Evolutionary conservation across 2,888 invertebrate genomes (phyloP).

Genomic region (Beris chalybata): DNA sequence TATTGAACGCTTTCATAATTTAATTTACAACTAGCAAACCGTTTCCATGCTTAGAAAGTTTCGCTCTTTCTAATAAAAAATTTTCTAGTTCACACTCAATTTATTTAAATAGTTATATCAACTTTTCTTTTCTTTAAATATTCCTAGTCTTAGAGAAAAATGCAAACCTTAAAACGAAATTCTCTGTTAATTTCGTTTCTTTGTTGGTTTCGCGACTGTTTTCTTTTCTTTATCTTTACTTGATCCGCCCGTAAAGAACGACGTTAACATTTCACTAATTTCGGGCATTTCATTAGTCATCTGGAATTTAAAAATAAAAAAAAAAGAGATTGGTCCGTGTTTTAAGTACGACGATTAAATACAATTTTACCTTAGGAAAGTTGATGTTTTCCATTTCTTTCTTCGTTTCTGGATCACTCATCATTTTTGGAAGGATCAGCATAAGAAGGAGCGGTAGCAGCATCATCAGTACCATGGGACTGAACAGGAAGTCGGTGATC

Average conservation of each 20-base stretch:
- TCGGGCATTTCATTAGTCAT: conserved; percentile 89
- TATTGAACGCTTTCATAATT: too few relatives aligned
- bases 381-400: conserved; percentile 92
- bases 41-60: too few relatives aligned
- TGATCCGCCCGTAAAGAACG: conserved; percentile 75
- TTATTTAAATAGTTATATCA: too few relatives aligned
- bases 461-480: conserved; percentile 99
- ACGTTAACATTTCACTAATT: conserved; percentile 92
- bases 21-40: too few relatives aligned
- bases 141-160: conserved; percentile 18
- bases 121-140: conserved; percentile 11
- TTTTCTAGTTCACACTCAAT: too few relatives aligned
- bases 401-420: conserved; percentile 97
- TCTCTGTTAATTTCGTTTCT: conserved; percentile 50
- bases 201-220: conserved; percentile 48
- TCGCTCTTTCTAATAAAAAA: too few relatives aligned
- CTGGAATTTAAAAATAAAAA: conserved; percentile 58
- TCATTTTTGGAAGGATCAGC: conserved; percentile 92
- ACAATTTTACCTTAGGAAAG: conserved; percentile 50
- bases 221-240: conserved; percentile 52
- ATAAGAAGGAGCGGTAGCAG: conserved; percentile 86
- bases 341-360: neutral
- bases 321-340: neutral
- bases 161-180: conserved; percentile 8
- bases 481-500: conserved; percentile 93